Conservation (phyloP, 2,797 vertebrate species). For the Cephalopachus bancanus region DNA sequence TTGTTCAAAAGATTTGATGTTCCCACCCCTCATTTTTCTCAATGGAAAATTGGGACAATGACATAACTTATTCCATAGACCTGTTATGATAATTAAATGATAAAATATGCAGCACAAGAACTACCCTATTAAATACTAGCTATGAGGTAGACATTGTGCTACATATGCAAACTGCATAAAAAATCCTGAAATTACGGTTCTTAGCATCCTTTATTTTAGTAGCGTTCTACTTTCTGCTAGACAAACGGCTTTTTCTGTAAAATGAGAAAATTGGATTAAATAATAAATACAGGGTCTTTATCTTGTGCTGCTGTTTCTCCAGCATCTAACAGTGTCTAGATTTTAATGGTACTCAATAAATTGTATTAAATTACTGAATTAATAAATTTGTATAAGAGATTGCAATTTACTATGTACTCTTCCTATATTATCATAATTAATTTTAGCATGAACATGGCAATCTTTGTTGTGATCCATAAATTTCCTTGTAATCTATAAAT, state of each 20-base stretch:
- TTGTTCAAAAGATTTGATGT: slow-evolving; percentile 37
- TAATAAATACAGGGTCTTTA: background rate
- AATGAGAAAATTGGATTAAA: background rate
- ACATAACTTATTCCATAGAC: background rate
- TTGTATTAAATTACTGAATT: background rate
- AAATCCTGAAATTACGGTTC: background rate
- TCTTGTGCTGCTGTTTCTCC: background rate
- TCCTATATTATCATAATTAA: background rate
- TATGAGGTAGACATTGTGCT: background rate
- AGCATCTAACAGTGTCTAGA: background rate
- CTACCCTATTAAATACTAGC: background rate
- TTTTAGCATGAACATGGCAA: background rate
- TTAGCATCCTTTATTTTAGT: background rate
- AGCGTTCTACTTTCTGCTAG: background rate
- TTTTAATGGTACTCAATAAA: background rate
- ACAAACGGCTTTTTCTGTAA: background rate
- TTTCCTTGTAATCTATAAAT: background rate
- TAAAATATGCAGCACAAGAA: background rate
- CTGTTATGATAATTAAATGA: background rate
- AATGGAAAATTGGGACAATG: background rate
- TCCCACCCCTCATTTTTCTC: background rate
- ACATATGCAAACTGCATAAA: background rate
- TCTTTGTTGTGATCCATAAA: background rate
- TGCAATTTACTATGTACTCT: background rate
- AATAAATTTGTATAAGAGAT: background rate